Conservation (phyloP, 2,797 vertebrate genomes). For the Dicrostonyx torquatus region DNA sequence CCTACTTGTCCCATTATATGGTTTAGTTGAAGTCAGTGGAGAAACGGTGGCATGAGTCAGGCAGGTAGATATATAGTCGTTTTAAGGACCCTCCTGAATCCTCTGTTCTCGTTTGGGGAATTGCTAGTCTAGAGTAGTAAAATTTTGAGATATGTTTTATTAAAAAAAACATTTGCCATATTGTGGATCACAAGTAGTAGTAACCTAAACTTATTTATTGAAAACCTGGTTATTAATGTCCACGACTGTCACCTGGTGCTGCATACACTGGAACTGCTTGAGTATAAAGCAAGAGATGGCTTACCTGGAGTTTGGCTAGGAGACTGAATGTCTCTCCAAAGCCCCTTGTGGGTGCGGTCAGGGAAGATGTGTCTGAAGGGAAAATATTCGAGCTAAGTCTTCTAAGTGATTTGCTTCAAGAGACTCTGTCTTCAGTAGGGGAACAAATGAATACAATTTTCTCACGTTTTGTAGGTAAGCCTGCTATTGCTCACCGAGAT, state of each 20-base stretch:
- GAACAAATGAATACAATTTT: neutral
- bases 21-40: conserved; percentile 24
- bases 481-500: conserved; percentile 97
- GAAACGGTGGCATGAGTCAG: neutral
- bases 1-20: neutral
- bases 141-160: conserved; percentile 37
- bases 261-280: neutral
- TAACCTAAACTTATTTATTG: neutral
- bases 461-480: conserved; percentile 90
- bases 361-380: neutral
- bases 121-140: neutral
- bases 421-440: neutral
- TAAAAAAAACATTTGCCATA: conserved; percentile 35
- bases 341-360: neutral
- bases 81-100: neutral
- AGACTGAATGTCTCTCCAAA: neutral
- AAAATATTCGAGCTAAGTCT: neutral
- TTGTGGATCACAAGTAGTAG: neutral
- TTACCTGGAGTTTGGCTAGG: neutral
- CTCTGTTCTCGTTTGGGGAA: neutral
- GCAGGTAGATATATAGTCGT: neutral
- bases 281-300: neutral
- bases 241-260: neutral
- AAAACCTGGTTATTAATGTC: neutral
- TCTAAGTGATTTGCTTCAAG: neutral